Evolutionary conservation across 2,113 vertebrate species (phyloP), one percentile per base, ranked within the genome.

Genomic region (Pogonocichla stellata): DNA sequence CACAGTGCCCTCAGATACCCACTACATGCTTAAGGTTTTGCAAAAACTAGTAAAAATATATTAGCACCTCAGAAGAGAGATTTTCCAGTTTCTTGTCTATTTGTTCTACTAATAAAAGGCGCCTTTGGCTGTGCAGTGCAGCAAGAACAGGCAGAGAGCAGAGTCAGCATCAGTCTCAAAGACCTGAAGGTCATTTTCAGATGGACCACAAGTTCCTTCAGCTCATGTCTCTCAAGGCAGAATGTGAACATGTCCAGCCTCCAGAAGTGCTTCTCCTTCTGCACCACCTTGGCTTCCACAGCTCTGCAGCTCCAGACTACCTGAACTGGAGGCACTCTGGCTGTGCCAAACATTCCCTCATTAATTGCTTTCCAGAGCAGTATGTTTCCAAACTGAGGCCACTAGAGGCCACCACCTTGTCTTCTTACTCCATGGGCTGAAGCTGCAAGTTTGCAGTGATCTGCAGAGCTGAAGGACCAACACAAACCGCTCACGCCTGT

Each of bases 321-420:
- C 25, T 0, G 2, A 83, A 15, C 18, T 40, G 28, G 71, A 56
- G 79, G 33, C 0, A 0, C 26, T 66, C 6, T 25, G 57, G 16
- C 29, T 51, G 34, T 1, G 2, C 60, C 72, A 80, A 51, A 8
- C 79, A 19, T 56, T 47, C 80, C 51, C 34, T 47, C 75, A 90
- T 42, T 65, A 72, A 53, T 6, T 80, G 65, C 53, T 66, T 85
- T 58, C 36, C 2, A 9, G 84, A 80, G 31, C 56, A 80, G 51
- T 8, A 42, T 25, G 51, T 42, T 89, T 81, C 74, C 60, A 43
- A 65, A 53, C 36, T 2, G 4, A 79, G 72, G 71, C 91, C 91
- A 67, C 89, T 95, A 94, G 82, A 83, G 82, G 82, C 89, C 93
- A 95, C 86, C 75, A 75, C 80, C 36, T 65, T 69, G 86, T 90